Evolutionary conservation across 2,888 invertebrate species (phyloP), one percentile per base, ranked within the genome.

Genomic region (Erebia palarica): DNA sequence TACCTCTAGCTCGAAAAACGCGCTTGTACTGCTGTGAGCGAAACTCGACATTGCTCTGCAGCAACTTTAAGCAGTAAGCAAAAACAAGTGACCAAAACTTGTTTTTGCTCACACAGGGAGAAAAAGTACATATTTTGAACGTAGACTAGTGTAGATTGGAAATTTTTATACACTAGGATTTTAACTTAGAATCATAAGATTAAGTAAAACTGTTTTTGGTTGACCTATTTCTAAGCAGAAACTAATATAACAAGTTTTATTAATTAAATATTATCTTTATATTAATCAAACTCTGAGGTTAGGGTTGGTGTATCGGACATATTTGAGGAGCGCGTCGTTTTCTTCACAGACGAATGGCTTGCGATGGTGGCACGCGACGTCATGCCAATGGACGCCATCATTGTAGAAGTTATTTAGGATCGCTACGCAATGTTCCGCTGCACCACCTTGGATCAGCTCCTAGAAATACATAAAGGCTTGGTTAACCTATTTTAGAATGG

Each of bases 261-360:
- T 13, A 47, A 47, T 47, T 3, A 47, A 44, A 11, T 44, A 47
- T 47, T 47, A 47, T 47, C 44, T 11, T 44, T 44, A 27, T 65
- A 51, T 47, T 16, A 36, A 36, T 84, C 94, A 97, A 82, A 97
- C 94, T 84, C 96, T 94, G 79, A 97, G 90, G 84, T 96, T 96
- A 55, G 97, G 97, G 88, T 97, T 97, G 77, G 96, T 96, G 88
- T 96, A 96, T 79, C 96, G 94, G 72, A 97, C 96, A 88, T 97
- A 97, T 94, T 96, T 96, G 77, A 97, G 89, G n/a, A 98, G 94
- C 11, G 96, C 95, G 79, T 97, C 97, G 84, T 97, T 97, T 82
- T 98, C 97, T 87, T 98, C 97, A 85, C 98, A 98, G 49, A 97
- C 96, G 92, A 96, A 97, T 1, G 97, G 96, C 88, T 98, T 98